phyloP scores from a whole-genome alignment of 37 sponge, comb jelly and placozoan genomes.

The Mnemiopsis leidyi region DNA sequence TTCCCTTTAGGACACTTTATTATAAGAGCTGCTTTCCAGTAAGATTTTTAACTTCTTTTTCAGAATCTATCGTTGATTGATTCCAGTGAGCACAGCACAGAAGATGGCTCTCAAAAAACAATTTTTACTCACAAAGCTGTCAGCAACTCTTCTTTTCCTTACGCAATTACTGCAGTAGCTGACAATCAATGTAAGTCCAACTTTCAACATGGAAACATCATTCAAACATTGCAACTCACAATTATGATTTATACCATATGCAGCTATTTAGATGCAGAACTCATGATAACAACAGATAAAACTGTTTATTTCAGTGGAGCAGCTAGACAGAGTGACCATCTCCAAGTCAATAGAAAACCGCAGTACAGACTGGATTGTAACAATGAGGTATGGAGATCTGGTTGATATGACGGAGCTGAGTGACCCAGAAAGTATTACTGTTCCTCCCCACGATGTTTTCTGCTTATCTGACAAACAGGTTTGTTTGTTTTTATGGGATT shows the following conservation, averaged over 20 bases:
- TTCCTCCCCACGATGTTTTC: slow-evolving; percentile 33
- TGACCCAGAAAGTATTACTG: not conserved
- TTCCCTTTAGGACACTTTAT: too few species aligned
- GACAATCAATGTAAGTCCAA: slow-evolving; percentile 37
- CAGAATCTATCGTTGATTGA: not conserved
- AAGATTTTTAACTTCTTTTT: too few species aligned
- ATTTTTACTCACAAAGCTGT: not conserved
- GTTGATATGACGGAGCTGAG: not conserved
- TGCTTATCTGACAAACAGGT: slow-evolving; percentile 5
- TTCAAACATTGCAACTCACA: not conserved
- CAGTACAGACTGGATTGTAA: not conserved
- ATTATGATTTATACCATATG: not conserved
- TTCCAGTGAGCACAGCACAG: not conserved
- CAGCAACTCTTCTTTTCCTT: not conserved
- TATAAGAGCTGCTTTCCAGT: too few species aligned
- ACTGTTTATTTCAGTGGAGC: slow-evolving; percentile 18
- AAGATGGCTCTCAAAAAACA: slow-evolving; percentile 11
- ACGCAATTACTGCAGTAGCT: not conserved
- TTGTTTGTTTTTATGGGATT: not conserved
- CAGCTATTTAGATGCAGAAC: not conserved
- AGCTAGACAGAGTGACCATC: not conserved
- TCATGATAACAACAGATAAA: not conserved
- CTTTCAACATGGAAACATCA: not conserved
- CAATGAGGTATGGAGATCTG: not conserved
- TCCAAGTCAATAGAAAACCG: not conserved